A percentile compares a stretch with the other conserved stretches of the same genome.
Evolutionary conservation across 2,888 invertebrate species (phyloP).

Genomic region (Troglohyphantes excavatus): DNA sequence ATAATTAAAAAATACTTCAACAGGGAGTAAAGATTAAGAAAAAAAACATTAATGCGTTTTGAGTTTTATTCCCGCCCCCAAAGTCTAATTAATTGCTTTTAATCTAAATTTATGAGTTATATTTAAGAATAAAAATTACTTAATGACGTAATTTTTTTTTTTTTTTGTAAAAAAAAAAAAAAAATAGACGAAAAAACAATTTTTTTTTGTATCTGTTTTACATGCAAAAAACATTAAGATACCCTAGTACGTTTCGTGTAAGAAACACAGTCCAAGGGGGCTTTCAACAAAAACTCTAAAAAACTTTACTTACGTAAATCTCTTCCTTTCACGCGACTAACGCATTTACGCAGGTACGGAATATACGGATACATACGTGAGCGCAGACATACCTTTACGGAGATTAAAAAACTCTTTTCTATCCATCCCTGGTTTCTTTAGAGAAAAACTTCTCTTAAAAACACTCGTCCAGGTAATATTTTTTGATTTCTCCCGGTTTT

Average conservation of each 20-base stretch:
- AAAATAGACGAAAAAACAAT: slow-evolving; percentile 20
- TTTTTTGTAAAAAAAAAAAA: no score
- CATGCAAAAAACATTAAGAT: slow-evolving; percentile 75
- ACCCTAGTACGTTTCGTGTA: slow-evolving; percentile 43
- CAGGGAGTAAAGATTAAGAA: slow-evolving; percentile 18
- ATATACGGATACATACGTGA: slow-evolving; percentile 21
- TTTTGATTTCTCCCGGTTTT: slow-evolving; percentile 23
- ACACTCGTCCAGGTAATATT: slow-evolving; percentile 11
- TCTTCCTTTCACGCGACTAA: slow-evolving; percentile 42
- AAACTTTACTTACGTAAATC: slow-evolving; percentile 57
- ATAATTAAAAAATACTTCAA: slow-evolving; percentile 36
- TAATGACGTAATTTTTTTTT: slow-evolving; percentile 73
- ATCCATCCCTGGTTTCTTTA: neutral
- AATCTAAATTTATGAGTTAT: slow-evolving; percentile 78
- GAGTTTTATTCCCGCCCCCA: slow-evolving; percentile 38
- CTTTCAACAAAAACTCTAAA: slow-evolving; percentile 11
- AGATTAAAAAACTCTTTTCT: slow-evolving; percentile 44
- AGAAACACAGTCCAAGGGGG: slow-evolving; percentile 29
- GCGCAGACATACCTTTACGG: slow-evolving; percentile 57
- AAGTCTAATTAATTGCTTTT: slow-evolving; percentile 77
- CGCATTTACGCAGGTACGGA: slow-evolving; percentile 48
- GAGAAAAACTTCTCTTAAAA: slow-evolving; percentile 27
- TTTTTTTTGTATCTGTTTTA: slow-evolving; percentile 55
- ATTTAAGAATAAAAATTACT: slow-evolving; percentile 76
- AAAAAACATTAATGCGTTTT: slow-evolving; percentile 71